Evolutionary conservation across 1,140 invertebrate genomes (phyloP), one percentile per base, ranked within the genome.

Genomic region (Philaenus spumarius): DNA sequence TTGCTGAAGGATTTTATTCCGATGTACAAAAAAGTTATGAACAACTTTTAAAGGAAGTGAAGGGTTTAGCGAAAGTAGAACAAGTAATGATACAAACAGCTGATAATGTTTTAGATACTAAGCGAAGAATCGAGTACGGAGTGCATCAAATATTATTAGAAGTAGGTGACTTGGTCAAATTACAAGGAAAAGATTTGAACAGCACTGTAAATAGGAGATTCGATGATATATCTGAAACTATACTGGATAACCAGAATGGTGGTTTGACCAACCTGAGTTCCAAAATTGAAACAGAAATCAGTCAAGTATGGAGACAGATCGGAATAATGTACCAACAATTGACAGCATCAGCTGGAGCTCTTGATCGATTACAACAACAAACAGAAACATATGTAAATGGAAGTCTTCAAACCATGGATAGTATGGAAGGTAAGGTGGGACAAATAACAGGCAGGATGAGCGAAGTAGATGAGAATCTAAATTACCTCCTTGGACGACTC

Each of bases 101-200:
- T 0, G 90, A 93, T 73, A 84, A 87, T 65, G 87, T 92, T 3
- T 69, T 92, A 63, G 89, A 91, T 43, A 91, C 84, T 0, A 93
- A 91, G 70, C 82, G 87, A 58, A 78, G 88, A 17, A 80, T 94
- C 1, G 90, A 93, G 66, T 92, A 90, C 62, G 87, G 87, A 0
- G 84, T 90, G 1, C 84, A 91, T 66, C 87, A 91, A 71, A 89
- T 93, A 63, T 73, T 91, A n/a, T 69, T 84, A n/a, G 88, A 91
- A 71, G 77, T 93, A 20, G 80, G 81, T 3, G 82, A 87, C 45
- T 67, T 87, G 4, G 76, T 91, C 1, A 85, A 82, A 68, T 22
- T 62, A 6, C 82, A 88, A 66, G 74, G 82, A 4, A 78, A 76
- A 40, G 81, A 80, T 39, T 75, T 92, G 14, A 87, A 87, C 65